Evolutionary conservation across 2,797 vertebrate genomes (phyloP).

Genomic region (Enteromius viviparus): DNA sequence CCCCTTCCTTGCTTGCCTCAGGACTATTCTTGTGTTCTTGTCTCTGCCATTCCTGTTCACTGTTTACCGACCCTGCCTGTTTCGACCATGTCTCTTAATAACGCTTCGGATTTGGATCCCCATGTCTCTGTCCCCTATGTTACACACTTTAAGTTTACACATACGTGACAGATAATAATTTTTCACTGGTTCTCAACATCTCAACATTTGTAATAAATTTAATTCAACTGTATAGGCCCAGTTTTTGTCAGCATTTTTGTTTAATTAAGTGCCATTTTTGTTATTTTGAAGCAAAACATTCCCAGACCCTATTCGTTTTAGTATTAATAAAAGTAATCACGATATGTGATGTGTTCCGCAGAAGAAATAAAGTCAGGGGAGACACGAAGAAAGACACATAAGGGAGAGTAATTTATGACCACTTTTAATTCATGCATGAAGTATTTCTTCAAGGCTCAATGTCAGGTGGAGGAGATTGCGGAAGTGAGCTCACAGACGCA

Average conservation of each 20-base stretch:
- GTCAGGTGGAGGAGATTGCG: slow-evolving; percentile 48
- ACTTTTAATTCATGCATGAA: slow-evolving; percentile 11
- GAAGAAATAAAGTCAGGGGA: neutral
- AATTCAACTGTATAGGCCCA: neutral
- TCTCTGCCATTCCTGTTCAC: too few relatives aligned
- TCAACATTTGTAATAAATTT: neutral
- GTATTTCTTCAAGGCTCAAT: slow-evolving; percentile 41
- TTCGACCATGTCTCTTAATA: too few relatives aligned
- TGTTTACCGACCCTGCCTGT: too few relatives aligned
- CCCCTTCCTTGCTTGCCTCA: too few relatives aligned
- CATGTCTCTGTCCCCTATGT: too few relatives aligned
- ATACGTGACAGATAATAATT: neutral
- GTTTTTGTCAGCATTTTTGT: neutral
- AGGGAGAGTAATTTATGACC: neutral
- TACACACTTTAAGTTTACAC: neutral
- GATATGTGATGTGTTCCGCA: neutral
- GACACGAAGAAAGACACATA: neutral
- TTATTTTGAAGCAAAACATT: neutral
- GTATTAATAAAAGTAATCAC: neutral
- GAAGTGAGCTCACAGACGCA: neutral
- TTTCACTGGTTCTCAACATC: neutral
- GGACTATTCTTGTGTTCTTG: too few relatives aligned
- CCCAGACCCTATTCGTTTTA: neutral
- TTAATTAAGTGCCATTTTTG: neutral
- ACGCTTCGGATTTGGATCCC: too few relatives aligned